Conservation (phyloP, 2,797 vertebrate species). For the Tokudaia muenninki region DNA sequence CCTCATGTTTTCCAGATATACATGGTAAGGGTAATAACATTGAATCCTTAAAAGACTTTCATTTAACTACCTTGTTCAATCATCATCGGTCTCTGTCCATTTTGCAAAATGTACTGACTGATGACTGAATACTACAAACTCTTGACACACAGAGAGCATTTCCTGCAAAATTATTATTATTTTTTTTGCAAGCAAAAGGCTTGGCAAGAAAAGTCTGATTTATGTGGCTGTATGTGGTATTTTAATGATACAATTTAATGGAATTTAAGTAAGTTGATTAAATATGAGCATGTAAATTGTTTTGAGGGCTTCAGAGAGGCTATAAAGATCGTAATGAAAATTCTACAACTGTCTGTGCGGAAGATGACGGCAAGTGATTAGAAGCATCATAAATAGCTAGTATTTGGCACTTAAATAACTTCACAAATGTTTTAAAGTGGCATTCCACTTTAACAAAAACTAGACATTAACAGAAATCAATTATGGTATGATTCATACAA, state of each 20-base stretch:
- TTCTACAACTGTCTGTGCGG: neutral
- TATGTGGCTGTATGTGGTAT: neutral
- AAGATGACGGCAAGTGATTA: neutral
- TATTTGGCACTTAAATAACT: neutral
- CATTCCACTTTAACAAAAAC: conserved; percentile 38
- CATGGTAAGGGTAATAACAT: neutral
- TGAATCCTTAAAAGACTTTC: neutral
- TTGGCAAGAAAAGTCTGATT: neutral
- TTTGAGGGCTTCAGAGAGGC: conserved; percentile 32
- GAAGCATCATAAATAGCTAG: conserved; percentile 26
- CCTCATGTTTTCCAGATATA: conserved; percentile 35
- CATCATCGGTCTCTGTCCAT: neutral
- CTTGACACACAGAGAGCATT: neutral
- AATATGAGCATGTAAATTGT: conserved; percentile 32
- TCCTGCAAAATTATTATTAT: neutral
- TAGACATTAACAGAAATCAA: conserved; percentile 22
- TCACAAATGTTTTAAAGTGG: conserved; percentile 33
- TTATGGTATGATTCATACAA: neutral
- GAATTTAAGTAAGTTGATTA: conserved; percentile 43
- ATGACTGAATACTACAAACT: neutral
- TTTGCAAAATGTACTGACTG: neutral
- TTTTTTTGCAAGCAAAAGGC: neutral
- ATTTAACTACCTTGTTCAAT: neutral
- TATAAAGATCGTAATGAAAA: neutral
- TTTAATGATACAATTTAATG: conserved; percentile 16